Evolutionary conservation across 2,797 vertebrate species (phyloP), one percentile per base, ranked within the genome.

Genomic region (Leuciscus waleckii): DNA sequence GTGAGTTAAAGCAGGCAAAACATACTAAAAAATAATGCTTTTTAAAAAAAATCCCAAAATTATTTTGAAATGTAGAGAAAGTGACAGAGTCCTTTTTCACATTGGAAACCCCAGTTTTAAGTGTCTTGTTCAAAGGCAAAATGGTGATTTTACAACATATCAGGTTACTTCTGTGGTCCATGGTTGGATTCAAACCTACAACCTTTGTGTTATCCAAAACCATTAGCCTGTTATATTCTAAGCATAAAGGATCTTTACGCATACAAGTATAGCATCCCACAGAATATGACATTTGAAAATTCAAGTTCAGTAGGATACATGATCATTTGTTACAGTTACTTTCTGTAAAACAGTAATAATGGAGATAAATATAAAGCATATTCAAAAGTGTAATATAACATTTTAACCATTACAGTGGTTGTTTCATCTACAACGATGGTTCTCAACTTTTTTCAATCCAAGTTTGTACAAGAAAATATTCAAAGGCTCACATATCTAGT

Each of bases 1-100:
- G 98, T 99, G 87, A 97, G 97, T 58, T 69, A 41, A 70, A 23
- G 26, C 54, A 58, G 39, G 10, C 51, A 61, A 23, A 61, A 78
- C 23, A 13, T 23, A 10, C 1, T 17, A 26, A 39, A 67, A 29
- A 41, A 19, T 37, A 37, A 17, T 35, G 4, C 21, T 43, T 11
- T 43, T 3, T 5, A 54, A n/a, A 54, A 51, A 4, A 26, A 29
- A 81, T 7, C 2, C 23, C 11, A 3, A 68, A 51, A 51, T 17
- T 1, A 19, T 3, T 8, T 26, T 67, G 3, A 63, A 76, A 19
- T 83, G 2, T 5, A 39, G 13, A 43, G 7, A 67, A 84, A 56
- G n/a, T 58, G 8, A 61, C 21, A 54, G 68, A 39, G 32, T 0
- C 35, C 21, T 51, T 76, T 49, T 65, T 75, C 14, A 74, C 2